Evolutionary conservation across 2,888 invertebrate species (phyloP).

Genomic region (Megamerina dolium): DNA sequence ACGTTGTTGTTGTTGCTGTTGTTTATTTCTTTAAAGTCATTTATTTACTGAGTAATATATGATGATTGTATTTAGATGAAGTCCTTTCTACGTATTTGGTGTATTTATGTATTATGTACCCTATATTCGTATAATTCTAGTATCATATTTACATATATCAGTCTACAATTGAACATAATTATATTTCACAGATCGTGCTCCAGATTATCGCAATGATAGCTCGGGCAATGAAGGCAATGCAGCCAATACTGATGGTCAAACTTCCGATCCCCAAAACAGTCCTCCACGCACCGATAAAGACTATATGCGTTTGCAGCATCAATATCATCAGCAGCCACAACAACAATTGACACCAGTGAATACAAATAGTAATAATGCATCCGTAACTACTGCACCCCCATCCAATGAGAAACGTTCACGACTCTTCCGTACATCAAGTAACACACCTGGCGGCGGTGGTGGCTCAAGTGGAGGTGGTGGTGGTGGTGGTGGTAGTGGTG

Average conservation of each 20-base stretch:
- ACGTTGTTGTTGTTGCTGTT: too few relatives aligned
- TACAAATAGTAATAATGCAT: conserved; percentile 21
- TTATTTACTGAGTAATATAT: too few relatives aligned
- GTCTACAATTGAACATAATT: too few relatives aligned
- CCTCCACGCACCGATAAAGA: conserved; percentile 54
- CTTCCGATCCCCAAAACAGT: conserved; percentile 57
- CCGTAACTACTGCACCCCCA: conserved; percentile 27
- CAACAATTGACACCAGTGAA: conserved; percentile 35
- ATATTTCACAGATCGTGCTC: conserved; percentile 36
- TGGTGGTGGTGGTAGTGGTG: too few relatives aligned
- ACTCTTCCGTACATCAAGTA: conserved; percentile 52
- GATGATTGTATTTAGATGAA: too few relatives aligned
- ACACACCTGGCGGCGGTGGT: conserved; percentile 44
- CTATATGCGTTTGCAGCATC: conserved; percentile 33
- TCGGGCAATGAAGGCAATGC: conserved; percentile 59
- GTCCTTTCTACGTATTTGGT: too few relatives aligned
- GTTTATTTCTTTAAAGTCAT: too few relatives aligned
- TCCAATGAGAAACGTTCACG: conserved; percentile 50
- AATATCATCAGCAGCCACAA: conserved; percentile 28
- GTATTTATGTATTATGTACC: too few relatives aligned
- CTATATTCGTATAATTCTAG: too few relatives aligned
- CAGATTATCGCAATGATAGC: conserved; percentile 48
- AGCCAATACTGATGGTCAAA: conserved; percentile 60
- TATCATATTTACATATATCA: too few relatives aligned
- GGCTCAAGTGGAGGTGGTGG: conserved; percentile 31